Evolutionary conservation across 2,113 vertebrate genomes (phyloP), one percentile per base, ranked within the genome.

Genomic region (Tringa solitaria): DNA sequence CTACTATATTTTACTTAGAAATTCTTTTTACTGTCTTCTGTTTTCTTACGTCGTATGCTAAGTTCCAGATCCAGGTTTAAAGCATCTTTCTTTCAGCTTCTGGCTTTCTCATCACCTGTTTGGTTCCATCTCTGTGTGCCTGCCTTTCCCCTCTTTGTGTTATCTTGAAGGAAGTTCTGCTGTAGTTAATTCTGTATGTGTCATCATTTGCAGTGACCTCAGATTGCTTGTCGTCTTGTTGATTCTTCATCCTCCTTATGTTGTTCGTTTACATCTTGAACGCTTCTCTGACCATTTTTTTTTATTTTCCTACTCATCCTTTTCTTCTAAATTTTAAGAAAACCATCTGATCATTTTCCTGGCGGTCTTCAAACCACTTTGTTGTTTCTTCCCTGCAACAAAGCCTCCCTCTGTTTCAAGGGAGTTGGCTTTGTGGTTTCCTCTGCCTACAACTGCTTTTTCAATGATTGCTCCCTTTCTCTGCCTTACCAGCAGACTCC

Each of bases 181-280:
- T 1, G 0, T 3, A 12, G 10, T 15, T 63, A 56, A 17, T 65
- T 28, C 59, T 81, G 33, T 4, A 0, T 48, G 16, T 15, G 83
- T 37, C 74, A 41, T 61, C 3, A 0, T 46, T 26, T 84, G 37
- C 56, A 32, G 74, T 14, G 53, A 26, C 48, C 69, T 68, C 12
- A 41, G 56, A 9, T 23, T 50, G 56, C 70, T 83, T 60, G 18
- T 68, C 46, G 7, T 57, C 37, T 51, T 23, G 45, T 50, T 86
- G 30, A 45, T 28, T 13, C 68, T 75, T 90, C 64, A 21, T 48
- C 51, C 9, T 67, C 74, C 41, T 69, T 27, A 11, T 17, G 18
- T 60, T 91, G 60, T 79, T 78, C 27, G 8, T 59, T 69, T 84
- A 2, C 13, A 30, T 45, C 68, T 88, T 61, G 35, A 9, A 18